phyloP scores from a whole-genome alignment of 2,888 invertebrate genomes.

The Stenolophus ochropezus region DNA sequence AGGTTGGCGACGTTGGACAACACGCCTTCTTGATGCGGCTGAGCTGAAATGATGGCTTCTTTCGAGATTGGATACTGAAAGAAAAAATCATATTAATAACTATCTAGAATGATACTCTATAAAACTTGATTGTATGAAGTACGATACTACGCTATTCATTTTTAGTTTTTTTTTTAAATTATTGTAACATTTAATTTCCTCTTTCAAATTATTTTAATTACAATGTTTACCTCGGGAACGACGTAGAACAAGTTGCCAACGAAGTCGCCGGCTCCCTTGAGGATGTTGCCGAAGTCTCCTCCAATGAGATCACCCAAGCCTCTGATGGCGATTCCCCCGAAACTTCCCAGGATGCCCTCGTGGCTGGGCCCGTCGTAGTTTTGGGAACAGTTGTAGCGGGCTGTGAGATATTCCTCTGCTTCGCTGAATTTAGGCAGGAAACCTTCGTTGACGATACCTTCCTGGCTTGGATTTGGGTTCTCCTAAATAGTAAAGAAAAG shows the following conservation, averaged over 20 bases:
- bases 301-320: constrained; percentile 12
- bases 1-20: not conserved
- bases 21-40: not conserved
- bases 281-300: not conserved
- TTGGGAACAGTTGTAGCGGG: not conserved
- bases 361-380: not conserved
- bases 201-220: too few species aligned
- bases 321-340: not conserved
- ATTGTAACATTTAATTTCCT: too few species aligned
- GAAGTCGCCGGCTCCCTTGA: not conserved
- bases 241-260: not conserved
- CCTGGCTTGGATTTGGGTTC: constrained; percentile 21
- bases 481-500: too few species aligned
- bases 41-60: not conserved
- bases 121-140: too few species aligned
- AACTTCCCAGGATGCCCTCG: constrained; percentile 11
- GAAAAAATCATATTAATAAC: not conserved
- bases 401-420: not conserved
- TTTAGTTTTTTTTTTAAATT: too few species aligned
- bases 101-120: not conserved
- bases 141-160: too few species aligned
- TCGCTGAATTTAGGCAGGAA: not conserved
- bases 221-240: not conserved
- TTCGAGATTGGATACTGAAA: not conserved
- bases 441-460: constrained; percentile 7